These are phyloP conservation scores for Egretta garzetta DNA, from an alignment of 2,113 vertebrate species.

Conservation along the genomic window DNA sequence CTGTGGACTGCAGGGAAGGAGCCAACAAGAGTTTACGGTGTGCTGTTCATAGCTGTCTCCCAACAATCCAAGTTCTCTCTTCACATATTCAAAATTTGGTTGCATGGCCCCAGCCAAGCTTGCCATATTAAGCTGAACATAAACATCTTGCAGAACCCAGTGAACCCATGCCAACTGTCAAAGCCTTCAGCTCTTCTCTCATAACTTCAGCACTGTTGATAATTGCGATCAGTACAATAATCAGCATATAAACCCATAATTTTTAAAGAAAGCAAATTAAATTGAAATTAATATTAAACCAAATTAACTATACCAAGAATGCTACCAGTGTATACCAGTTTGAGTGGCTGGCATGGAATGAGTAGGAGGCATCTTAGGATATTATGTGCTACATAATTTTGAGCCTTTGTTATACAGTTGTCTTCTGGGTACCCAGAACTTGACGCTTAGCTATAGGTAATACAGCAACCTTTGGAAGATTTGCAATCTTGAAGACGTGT, in stretches of 20 bases:
- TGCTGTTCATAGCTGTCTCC: not conserved
- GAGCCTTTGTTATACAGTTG: not conserved
- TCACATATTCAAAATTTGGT: not conserved
- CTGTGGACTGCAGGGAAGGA: not conserved
- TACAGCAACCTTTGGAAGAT: not conserved
- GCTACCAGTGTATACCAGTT: not conserved
- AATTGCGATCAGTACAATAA: not conserved
- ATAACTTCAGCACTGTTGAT: not conserved
- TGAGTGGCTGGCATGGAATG: not conserved
- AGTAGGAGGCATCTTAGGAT: not conserved
- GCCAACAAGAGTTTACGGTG: not conserved
- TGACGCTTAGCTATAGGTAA: not conserved
- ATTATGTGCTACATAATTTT: not conserved
- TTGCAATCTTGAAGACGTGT: not conserved
- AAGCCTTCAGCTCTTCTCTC: not conserved
- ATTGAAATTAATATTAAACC: not conserved
- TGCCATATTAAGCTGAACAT: not conserved
- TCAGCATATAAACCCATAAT: not conserved
- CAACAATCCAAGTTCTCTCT: not conserved
- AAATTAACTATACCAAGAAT: not conserved
- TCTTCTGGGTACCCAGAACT: not conserved
- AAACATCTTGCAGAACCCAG: not conserved
- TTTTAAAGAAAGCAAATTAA: not conserved
- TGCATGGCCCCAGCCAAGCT: not conserved
- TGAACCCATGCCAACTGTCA: not conserved